Evolutionary conservation across 2,797 vertebrate genomes (phyloP).

Genomic region (Ataeniobius toweri): DNA sequence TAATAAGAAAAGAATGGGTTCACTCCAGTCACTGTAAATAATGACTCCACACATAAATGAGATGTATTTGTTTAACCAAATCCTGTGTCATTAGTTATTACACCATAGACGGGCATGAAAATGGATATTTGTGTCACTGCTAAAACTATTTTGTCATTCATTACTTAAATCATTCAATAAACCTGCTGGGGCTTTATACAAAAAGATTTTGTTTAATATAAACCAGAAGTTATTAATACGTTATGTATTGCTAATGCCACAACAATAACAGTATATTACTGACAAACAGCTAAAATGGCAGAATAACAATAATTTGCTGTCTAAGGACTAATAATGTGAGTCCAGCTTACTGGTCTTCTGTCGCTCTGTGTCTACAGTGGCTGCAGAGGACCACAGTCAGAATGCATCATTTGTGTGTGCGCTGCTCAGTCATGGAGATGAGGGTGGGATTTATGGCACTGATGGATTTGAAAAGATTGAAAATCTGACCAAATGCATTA

Average conservation of each 20-base stretch:
- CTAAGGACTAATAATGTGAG: background rate
- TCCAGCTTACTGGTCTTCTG: background rate
- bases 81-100: no score
- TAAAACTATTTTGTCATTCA: no score
- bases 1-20: background rate
- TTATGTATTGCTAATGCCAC: background rate
- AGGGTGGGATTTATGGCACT: constrained; percentile 72
- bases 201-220: no score
- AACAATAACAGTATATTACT: background rate
- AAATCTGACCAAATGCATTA: constrained; percentile 58
- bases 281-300: background rate
- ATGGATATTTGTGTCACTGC: no score
- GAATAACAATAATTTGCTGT: background rate
- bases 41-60: background rate
- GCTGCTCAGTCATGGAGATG: constrained; percentile 79
- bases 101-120: no score
- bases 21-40: background rate
- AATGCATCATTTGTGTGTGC: constrained; percentile 79
- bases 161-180: no score
- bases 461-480: constrained; percentile 56
- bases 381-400: constrained; percentile 74
- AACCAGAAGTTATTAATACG: background rate
- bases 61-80: background rate
- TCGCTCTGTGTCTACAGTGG: constrained; percentile 47
- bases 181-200: no score